Evolutionary conservation across 2,797 vertebrate genomes (phyloP).

Genomic region (Smutsia temminckii): DNA sequence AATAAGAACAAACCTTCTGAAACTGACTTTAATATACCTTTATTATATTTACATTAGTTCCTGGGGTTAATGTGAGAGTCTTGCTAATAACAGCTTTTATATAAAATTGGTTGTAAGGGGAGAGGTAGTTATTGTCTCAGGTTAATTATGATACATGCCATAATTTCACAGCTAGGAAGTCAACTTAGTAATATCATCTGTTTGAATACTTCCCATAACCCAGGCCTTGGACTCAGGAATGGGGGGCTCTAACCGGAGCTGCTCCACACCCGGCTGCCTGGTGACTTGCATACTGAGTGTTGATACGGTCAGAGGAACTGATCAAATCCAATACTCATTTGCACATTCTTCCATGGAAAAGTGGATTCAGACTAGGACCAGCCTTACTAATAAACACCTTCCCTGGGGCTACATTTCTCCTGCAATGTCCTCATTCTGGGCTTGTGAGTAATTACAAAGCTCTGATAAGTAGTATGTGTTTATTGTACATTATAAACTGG

Average conservation of each 20-base stretch:
- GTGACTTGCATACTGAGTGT: neutral
- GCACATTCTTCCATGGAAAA: slow-evolving; percentile 39
- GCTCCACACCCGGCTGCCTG: neutral
- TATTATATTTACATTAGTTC: slow-evolving; percentile 49
- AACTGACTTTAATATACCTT: neutral
- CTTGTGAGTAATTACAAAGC: slow-evolving; percentile 61
- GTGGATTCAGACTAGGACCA: slow-evolving; percentile 53
- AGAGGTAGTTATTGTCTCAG: neutral
- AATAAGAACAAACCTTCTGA: slow-evolving; percentile 15
- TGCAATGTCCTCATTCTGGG: slow-evolving; percentile 40
- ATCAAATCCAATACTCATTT: neutral
- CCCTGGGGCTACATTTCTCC: slow-evolving; percentile 65
- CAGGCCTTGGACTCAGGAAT: neutral
- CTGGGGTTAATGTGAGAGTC: slow-evolving; percentile 30
- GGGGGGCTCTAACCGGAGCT: neutral
- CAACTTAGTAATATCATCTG: neutral
- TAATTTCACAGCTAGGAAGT: slow-evolving; percentile 43
- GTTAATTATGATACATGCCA: neutral
- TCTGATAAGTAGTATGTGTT: slow-evolving; percentile 66
- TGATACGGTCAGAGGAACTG: neutral
- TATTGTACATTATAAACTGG: slow-evolving; percentile 57
- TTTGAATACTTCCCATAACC: neutral
- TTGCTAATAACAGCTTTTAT: slow-evolving; percentile 39
- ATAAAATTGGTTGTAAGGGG: neutral
- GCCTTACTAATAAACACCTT: slow-evolving; percentile 47